Evolutionary conservation across 2,113 vertebrate species (phyloP), one percentile per base, ranked within the genome.

Genomic region (Pyxicephalus adspersus): DNA sequence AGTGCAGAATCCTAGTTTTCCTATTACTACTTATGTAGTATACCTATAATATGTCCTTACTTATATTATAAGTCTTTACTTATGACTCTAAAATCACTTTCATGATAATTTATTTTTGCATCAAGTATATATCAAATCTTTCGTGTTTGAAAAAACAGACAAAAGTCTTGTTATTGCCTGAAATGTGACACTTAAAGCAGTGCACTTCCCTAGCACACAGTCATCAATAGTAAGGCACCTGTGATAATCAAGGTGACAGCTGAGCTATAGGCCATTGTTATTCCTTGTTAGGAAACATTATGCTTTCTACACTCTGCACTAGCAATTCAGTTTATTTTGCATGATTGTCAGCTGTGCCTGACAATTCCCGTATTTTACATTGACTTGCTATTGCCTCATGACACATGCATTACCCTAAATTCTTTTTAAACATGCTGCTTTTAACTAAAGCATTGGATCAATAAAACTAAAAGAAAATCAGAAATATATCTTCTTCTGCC

Each of bases 261-360:
- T 68, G 66, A 68, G 16, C 31, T 23, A 68, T 68, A n/a, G n/a
- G 66, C 66, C 66, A 68, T 5, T 15, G 38, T 68, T 68, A 68
- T 68, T 45, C 38, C 45, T 4, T 50, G 4, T 50, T 9, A 15
- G 4, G 19, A 9, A 51, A 5, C 65, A 16, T 45, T 38, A 38
- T 67, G 31, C 65, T 64, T 64, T 64, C 15, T 64, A 26, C 18
- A 25, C 61, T 64, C 61, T 67, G 65, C 18, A 67, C 31, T n/a
- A 17, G 2, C 29, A n/a, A 31, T 7, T 67, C 65, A 23, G 38
- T 68, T 68, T 68, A 68, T 34, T 68, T 68, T 68, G 11, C 20
- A 38, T 68, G 5, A 9, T 15, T 64, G 61, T 23, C 38, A 50
- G 11, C 34, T 13, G 66, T 50, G 13, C 17, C 61, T 34, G 17